A percentile compares a stretch with the other conserved stretches of the same genome.
phyloP scores from a whole-genome alignment of 1,140 invertebrate species.

The Hylyphantes graminicola region DNA sequence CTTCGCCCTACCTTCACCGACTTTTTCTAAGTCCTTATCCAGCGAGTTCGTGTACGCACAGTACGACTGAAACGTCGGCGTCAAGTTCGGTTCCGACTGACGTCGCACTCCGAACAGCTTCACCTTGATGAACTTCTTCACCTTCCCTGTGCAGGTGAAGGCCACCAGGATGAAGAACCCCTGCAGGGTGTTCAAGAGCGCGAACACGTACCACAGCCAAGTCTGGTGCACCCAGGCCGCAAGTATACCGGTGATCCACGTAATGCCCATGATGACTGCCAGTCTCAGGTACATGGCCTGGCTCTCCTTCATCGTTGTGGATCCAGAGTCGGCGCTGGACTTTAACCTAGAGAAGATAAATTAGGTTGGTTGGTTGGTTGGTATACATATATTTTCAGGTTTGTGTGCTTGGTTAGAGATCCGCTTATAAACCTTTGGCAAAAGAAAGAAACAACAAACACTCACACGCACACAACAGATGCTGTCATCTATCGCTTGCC shows the following conservation, averaged over 20 bases:
- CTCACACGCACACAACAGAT: too few relatives aligned
- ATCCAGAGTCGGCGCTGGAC: too few relatives aligned
- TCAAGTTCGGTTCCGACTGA: background rate
- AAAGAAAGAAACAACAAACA: too few relatives aligned
- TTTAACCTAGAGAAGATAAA: too few relatives aligned
- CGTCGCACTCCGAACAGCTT: background rate
- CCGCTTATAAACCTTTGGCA: too few relatives aligned
- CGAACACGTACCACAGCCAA: slow-evolving; percentile 71
- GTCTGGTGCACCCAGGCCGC: slow-evolving; percentile 63
- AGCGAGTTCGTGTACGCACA: slow-evolving; percentile 47
- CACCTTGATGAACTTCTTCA: slow-evolving; percentile 31
- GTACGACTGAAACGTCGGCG: slow-evolving; percentile 47
- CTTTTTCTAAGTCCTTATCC: slow-evolving; percentile 40
- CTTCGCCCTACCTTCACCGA: slow-evolving; percentile 22
- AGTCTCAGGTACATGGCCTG: slow-evolving; percentile 73
- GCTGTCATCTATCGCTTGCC: too few relatives aligned
- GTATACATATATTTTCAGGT: too few relatives aligned
- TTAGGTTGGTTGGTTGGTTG: too few relatives aligned
- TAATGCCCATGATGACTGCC: slow-evolving; percentile 68
- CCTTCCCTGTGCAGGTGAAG: slow-evolving; percentile 68
- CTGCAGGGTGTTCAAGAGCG: slow-evolving; percentile 72
- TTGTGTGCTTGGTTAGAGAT: too few relatives aligned
- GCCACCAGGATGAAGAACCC: slow-evolving; percentile 74
- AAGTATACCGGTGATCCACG: slow-evolving; percentile 71
- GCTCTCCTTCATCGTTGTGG: slow-evolving; percentile 64